A percentile compares a stretch with the other conserved stretches of the same genome.
phyloP scores from a whole-genome alignment of 2,888 invertebrate genomes.

The Clivina fossor region DNA sequence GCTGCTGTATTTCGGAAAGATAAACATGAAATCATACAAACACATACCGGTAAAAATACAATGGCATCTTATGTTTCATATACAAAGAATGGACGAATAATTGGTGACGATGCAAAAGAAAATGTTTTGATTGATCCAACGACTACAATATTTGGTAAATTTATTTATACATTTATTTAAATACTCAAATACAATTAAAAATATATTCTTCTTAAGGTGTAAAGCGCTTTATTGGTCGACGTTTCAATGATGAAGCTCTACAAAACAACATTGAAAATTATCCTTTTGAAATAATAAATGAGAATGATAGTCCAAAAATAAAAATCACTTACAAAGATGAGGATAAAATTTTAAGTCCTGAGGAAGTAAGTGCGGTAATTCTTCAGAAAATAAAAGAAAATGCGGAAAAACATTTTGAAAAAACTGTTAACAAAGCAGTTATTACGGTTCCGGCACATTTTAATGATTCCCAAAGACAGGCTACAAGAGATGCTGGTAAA shows the following conservation, averaged over 20 bases:
- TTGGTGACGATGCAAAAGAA: constrained; percentile 74
- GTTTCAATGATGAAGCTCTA: constrained; percentile 76
- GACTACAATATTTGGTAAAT: constrained; percentile 73
- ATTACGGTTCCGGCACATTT: constrained; percentile 84
- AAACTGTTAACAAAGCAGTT: constrained; percentile 74
- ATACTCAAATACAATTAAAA: constrained; percentile 10
- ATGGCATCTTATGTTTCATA: constrained; percentile 76
- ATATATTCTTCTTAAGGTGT: constrained; percentile 72
- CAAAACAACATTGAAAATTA: constrained; percentile 86
- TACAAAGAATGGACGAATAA: constrained; percentile 72
- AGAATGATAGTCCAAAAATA: constrained; percentile 71
- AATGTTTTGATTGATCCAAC: constrained; percentile 77
- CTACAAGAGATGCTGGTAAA: constrained; percentile 83
- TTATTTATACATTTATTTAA: neutral
- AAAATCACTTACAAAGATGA: constrained; percentile 79
- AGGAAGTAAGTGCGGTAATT: constrained; percentile 84
- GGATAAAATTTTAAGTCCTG: constrained; percentile 76
- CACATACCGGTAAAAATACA: constrained; percentile 50
- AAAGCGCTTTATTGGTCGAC: constrained; percentile 82
- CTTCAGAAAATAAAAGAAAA: constrained; percentile 85
- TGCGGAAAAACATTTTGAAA: constrained; percentile 78
- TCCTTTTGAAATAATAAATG: constrained; percentile 79
- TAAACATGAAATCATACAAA: constrained; percentile 68
- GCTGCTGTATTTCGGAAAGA: constrained; percentile 85
- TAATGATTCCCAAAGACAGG: constrained; percentile 81